Conservation (phyloP, 2,113 vertebrate species). For the Halichoerus grypus region DNA sequence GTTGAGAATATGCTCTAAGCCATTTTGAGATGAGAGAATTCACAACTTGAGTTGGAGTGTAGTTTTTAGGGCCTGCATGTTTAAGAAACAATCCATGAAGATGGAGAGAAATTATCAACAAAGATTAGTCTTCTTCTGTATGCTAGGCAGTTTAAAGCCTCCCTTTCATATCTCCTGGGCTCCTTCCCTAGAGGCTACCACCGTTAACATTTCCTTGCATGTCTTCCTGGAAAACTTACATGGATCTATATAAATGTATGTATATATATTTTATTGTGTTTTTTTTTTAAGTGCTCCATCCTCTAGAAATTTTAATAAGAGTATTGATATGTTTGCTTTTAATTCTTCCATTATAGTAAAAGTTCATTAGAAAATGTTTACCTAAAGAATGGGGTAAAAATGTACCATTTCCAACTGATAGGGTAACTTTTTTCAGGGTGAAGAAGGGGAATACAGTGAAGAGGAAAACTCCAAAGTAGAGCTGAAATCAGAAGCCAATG, state of each 20-base stretch:
- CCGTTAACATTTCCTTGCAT: neutral
- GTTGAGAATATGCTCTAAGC: neutral
- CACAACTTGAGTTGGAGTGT: neutral
- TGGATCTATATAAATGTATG: neutral
- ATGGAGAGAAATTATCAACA: neutral
- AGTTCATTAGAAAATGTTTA: constrained; percentile 41
- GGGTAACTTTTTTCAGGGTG: constrained; percentile 86
- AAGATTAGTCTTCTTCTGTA: neutral
- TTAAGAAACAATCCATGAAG: neutral
- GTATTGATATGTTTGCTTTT: constrained; percentile 30
- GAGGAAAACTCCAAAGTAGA: constrained; percentile 92
- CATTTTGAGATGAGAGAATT: constrained; percentile 32
- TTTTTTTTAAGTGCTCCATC: neutral
- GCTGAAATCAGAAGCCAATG: constrained; percentile 87
- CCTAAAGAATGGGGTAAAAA: constrained; percentile 12
- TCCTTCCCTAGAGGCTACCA: neutral
- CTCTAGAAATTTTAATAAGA: neutral
- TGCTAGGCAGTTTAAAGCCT: neutral
- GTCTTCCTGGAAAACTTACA: neutral
- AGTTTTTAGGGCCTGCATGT: neutral
- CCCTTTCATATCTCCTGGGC: neutral
- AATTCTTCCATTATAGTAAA: neutral
- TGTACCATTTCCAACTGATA: neutral
- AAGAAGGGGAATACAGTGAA: constrained; percentile 92
- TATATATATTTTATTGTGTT: neutral